phyloP scores from a whole-genome alignment of 2,888 invertebrate species.

The Girardia tigrina region DNA sequence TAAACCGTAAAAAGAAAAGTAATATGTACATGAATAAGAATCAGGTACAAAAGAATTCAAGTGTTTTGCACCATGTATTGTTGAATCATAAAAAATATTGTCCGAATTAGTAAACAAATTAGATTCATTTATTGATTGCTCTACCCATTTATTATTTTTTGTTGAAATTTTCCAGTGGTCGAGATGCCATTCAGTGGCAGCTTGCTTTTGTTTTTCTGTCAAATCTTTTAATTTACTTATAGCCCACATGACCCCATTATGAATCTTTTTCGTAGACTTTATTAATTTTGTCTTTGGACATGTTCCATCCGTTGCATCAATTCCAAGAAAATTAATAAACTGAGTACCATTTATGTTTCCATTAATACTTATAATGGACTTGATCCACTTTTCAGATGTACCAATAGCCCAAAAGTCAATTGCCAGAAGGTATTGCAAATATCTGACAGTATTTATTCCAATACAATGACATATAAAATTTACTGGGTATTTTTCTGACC shows the following conservation, averaged over 20 bases:
- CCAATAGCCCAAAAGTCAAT: conserved; percentile 33
- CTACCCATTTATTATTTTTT: neutral
- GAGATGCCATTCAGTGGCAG: conserved; percentile 27
- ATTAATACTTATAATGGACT: conserved; percentile 32
- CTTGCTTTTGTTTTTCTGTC: neutral
- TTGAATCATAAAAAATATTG: conserved; percentile 31
- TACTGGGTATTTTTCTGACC: conserved; percentile 34
- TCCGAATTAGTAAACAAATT: conserved; percentile 31
- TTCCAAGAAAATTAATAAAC: conserved; percentile 31
- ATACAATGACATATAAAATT: conserved; percentile 35
- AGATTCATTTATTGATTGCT: conserved; percentile 7
- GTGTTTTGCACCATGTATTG: conserved; percentile 16
- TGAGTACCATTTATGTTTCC: conserved; percentile 33
- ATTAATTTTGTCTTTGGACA: conserved; percentile 18
- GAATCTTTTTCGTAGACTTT: conserved; percentile 29
- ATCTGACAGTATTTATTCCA: conserved; percentile 32
- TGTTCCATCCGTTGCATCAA: conserved; percentile 21
- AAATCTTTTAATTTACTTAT: neutral
- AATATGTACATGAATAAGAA: conserved; percentile 29
- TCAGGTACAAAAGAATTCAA: conserved; percentile 16
- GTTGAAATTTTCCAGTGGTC: conserved; percentile 29
- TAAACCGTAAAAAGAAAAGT: conserved; percentile 29
- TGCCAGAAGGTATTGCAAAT: conserved; percentile 30
- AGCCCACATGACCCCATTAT: conserved; percentile 21
- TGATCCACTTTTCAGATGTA: conserved; percentile 26